These are phyloP conservation scores for Noctua comes DNA, from an alignment of 2,888 invertebrate species.

Conservation along the genomic window DNA sequence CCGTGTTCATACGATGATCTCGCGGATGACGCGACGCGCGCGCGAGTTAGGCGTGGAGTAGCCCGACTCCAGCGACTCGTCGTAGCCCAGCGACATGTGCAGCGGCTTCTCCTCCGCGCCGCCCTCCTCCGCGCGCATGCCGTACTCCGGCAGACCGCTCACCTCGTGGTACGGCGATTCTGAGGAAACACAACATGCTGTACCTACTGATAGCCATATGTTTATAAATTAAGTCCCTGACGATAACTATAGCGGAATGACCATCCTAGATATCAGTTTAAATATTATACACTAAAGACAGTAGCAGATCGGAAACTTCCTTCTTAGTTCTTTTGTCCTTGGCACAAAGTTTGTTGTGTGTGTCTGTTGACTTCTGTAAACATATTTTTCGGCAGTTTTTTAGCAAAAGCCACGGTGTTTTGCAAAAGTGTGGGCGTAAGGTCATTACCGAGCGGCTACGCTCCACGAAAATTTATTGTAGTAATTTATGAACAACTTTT, in stretches of 20 bases:
- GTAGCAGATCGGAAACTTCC: background rate
- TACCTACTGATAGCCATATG: constrained; percentile 1
- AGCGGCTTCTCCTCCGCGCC: constrained; percentile 95
- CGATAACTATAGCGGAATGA: background rate
- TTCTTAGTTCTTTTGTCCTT: background rate
- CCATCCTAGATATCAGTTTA: background rate
- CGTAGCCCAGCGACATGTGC: constrained; percentile 96
- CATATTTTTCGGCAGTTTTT: constrained; percentile 26
- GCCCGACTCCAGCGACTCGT: constrained; percentile 97
- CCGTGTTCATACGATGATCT: constrained; percentile 95
- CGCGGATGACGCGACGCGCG: constrained; percentile 97
- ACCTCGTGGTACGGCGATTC: constrained; percentile 98
- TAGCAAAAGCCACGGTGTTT: constrained; percentile 16
- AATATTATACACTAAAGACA: background rate
- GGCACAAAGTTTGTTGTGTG: background rate
- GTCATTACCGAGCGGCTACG: constrained; percentile 37
- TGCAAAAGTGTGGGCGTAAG: constrained; percentile 49
- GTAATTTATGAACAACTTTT: constrained; percentile 56
- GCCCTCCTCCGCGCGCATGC: constrained; percentile 93
- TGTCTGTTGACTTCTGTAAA: constrained; percentile 12
- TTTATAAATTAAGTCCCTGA: background rate
- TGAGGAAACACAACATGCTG: constrained; percentile 74
- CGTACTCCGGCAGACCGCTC: constrained; percentile 96
- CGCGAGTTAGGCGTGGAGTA: constrained; percentile 98
- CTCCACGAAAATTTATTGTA: constrained; percentile 48